These are phyloP conservation scores for Aphelocoma coerulescens DNA, from an alignment of 2,113 vertebrate species.

Conservation along the genomic window DNA sequence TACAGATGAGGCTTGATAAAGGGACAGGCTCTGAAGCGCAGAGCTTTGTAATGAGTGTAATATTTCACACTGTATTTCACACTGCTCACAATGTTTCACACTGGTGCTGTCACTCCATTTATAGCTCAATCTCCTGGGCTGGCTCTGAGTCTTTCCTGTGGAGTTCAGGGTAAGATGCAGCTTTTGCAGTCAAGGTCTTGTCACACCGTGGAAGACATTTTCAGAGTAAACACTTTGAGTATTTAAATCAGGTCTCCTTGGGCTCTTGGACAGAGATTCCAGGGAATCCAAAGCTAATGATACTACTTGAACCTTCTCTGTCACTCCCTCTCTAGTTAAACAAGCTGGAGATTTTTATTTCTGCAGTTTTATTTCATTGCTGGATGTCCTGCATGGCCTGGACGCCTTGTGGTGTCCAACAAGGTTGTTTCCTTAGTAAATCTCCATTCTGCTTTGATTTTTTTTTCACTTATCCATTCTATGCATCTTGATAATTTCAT, in stretches of 20 bases:
- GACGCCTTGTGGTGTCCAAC: background rate
- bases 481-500: background rate
- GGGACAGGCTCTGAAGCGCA: background rate
- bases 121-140: constrained; percentile 15
- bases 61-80: constrained; percentile 45
- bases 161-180: background rate
- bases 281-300: background rate
- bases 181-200: background rate
- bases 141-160: background rate
- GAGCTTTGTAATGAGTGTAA: constrained; percentile 34
- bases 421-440: background rate
- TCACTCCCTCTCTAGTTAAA: background rate
- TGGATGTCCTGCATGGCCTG: background rate
- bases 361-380: background rate
- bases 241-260: background rate
- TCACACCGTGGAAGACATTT: background rate
- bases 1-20: background rate
- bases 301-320: background rate
- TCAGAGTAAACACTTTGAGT: background rate
- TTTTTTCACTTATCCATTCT: background rate
- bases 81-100: background rate
- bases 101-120: constrained; percentile 21
- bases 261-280: background rate
- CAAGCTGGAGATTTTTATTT: background rate
- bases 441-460: background rate